Base-by-base conservation (phyloP, 2,113 vertebrate genomes). In the Mesembrinibis cayennensis region DNA sequence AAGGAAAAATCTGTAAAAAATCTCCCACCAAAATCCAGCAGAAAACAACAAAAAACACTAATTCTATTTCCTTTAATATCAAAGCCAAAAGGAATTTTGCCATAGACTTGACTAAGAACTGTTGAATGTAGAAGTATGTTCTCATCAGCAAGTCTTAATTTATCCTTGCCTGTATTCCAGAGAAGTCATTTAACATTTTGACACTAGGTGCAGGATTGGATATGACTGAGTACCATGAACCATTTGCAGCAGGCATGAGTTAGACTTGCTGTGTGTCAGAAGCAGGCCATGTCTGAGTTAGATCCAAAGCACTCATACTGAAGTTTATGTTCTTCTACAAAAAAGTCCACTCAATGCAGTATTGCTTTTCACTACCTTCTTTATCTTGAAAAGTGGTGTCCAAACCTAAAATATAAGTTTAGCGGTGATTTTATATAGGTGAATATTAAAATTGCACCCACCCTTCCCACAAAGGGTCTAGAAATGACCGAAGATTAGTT, bases 21-120 rank as follows among this genome's bases (percentile, higher is more conserved):
- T 2, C 0, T 10, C 6, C 2, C n/a, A 71, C 29, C 49, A 77
- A 94, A 95, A 44, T 11, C 5, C 55, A 67, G 18, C 29, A 72
- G 50, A 73, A 52, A 91, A 34, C 44, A 87, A 70, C 2, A 3
- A 93, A 79, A 87, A 26, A 1, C 40, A 58, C 9, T 52, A 67
- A 56, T 69, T 84, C 49, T 44, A 29, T 76, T 91, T 74, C 65
- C 44, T 47, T 91, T 69, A 74, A 67, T 67, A 47, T 85, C 18
- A 84, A 89, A 93, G 38, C 56, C 77, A 89, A 52, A 76, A 69
- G 69, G 61, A 90, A 69, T 91, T 84, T 91, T 94, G 61, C 73
- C 56, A 72, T 19, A 47, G 65, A 67, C 44, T 93, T 87, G 65
- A 79, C 81, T 76, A 71, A 82, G 69, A 85, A 52, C 44, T 63